Percentiles rank a stretch among this genome's conserved stretches.
Evolutionary conservation across 2,888 invertebrate genomes (phyloP).

Genomic region (Busseola fusca): DNA sequence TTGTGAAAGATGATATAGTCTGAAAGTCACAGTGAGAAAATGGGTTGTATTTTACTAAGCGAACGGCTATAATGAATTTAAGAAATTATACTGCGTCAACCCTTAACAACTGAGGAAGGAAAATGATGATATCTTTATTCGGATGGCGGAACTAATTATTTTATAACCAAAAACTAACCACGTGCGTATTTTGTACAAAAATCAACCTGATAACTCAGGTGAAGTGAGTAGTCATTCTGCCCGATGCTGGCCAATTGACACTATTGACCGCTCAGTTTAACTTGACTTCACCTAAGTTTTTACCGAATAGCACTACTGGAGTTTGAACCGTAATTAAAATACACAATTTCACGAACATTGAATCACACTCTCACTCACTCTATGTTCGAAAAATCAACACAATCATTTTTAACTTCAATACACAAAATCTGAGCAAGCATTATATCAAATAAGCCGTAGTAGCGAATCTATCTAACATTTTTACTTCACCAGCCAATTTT

Average conservation of each 20-base stretch:
- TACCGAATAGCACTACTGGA: not conserved
- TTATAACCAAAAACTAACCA: not conserved
- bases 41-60: not conserved
- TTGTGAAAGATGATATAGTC: not conserved
- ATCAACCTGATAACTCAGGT: too few relatives aligned
- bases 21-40: not conserved
- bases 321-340: not conserved
- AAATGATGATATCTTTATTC: not conserved
- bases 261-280: too few relatives aligned
- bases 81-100: not conserved
- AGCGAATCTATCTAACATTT: constrained; percentile 38
- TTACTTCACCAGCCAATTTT: constrained; percentile 38
- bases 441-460: constrained; percentile 19
- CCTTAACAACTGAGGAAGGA: not conserved
- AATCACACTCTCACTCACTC: too few relatives aligned
- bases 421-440: constrained; percentile 19
- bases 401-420: not conserved
- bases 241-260: too few relatives aligned
- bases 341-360: not conserved
- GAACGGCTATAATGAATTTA: not conserved
- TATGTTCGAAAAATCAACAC: not conserved
- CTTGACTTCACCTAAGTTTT: too few relatives aligned
- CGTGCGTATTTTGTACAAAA: too few relatives aligned
- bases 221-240: too few relatives aligned
- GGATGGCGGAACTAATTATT: not conserved